A percentile compares a stretch with the other conserved stretches of the same genome.
These are phyloP conservation scores for Danio aesculapii DNA, from an alignment of 2,797 vertebrate genomes.

Conservation along the genomic window DNA sequence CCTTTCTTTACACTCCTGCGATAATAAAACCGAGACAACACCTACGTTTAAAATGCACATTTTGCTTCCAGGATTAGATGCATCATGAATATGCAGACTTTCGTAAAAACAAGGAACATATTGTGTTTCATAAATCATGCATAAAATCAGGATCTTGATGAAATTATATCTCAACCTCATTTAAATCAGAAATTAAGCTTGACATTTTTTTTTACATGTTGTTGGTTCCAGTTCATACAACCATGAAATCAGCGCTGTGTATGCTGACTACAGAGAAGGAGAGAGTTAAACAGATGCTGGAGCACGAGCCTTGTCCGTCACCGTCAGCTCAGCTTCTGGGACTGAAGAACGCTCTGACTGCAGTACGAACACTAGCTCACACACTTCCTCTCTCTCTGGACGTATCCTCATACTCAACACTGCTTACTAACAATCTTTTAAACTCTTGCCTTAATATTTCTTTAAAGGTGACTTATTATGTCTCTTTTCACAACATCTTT, in stretches of 20 bases:
- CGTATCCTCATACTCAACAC: constrained; percentile 1
- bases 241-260: constrained; percentile 89
- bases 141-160: not conserved
- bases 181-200: not conserved
- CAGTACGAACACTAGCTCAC: constrained; percentile 76
- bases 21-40: not conserved
- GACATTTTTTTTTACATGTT: not conserved
- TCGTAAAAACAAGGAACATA: not conserved
- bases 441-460: constrained; percentile 5
- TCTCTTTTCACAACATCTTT: no score
- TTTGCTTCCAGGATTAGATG: not conserved
- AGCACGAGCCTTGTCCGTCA: constrained; percentile 82
- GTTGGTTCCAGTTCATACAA: constrained; percentile 85
- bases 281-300: constrained; percentile 88
- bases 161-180: not conserved
- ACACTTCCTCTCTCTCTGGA: constrained; percentile 23
- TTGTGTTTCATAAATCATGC: not conserved
- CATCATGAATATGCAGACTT: not conserved
- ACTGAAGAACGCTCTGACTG: constrained; percentile 86
- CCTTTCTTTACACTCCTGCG: not conserved
- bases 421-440: constrained; percentile 18
- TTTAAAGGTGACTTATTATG: not conserved
- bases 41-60: not conserved
- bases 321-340: constrained; percentile 89
- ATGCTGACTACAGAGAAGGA: constrained; percentile 88